Evolutionary conservation across 2,888 invertebrate species (phyloP), one percentile per base, ranked within the genome.

Genomic region (Anaspis maculata): DNA sequence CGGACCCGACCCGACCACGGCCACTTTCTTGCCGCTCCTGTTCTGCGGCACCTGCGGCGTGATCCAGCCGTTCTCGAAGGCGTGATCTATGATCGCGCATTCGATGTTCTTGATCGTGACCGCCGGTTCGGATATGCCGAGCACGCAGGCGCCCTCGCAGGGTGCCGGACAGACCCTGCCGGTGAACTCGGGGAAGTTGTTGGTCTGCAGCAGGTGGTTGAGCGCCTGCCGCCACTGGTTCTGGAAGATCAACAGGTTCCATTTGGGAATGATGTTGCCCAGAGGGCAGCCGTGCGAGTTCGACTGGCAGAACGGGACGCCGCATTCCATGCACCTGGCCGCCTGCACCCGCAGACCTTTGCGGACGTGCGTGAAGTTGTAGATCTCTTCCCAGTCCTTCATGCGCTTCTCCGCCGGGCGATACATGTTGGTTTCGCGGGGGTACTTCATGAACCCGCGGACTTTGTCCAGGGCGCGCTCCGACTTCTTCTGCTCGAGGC

Each of bases 41-140:
- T 48, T 34, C 7, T 44, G 15, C 2, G 64, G 64, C 11, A 59
- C 48, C 39, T 87, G 79, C 0, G 97, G 84, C 30, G 73, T 70
- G 46, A 97, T 88, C 94, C 92, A 94, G 3, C 94, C 95, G 66
- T 86, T 82, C 58, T 95, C 91, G 65, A 92, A 98, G 7, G 94
- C 98, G 69, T 94, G 82, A 70, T 98, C 98, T 51, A 98, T 96
- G 62, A 98, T 98, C 34, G 96, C 82, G 64, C 96, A 96, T 70
- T 98, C 98, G 52, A 98, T 97, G 64, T 95, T 95, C 70, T 98
- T 98, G 63, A 98, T 98, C 41, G 97, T 97, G 13, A 98, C 98
- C 7, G 97, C 77, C 2, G 95, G 94, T 54, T 92, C 89, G 12
- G 90, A 92, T 60, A 98, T 98, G 35, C 80, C 63, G 44, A 97